Evolutionary conservation across 53 echinoderm and acorn worm species (phyloP), one percentile per base, ranked within the genome.

Genomic region (Paracentrotus lividus): DNA sequence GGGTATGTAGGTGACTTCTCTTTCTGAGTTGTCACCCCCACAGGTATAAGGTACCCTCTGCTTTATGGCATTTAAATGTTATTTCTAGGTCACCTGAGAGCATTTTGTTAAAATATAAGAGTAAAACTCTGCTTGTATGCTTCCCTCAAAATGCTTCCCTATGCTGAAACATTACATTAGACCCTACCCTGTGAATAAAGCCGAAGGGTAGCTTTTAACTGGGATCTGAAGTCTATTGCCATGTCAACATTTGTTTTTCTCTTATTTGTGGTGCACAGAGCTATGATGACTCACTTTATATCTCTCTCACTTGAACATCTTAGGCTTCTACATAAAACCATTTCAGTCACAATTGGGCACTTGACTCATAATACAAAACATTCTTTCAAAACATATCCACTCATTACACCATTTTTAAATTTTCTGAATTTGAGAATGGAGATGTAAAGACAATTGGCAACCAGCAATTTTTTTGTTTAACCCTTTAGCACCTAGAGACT

Each of bases 1-100:
- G 81, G 81, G 47, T 47, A 81, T 81, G 81, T 23, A 47, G 47
- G 47, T 81, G 27, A 47, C 81, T 81, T 81, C 72, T 76, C 21
- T 42, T 10, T 27, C 4, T 15, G 47, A 45, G 44, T 42, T 81
- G 81, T 81, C 44, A 81, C 15, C 4, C 49, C 47, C 14, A 12
- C 0, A 26, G 26, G 10, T n/a, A 77, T 12, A 81, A 81, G 47
- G 42, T 47, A 72, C 34, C 47, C 24, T 47, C 18, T 81, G 81
- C 81, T 81, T 81, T 81, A 81, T 81, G 26, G 81, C 81, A 81
- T 81, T 81, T 81, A 23, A 81, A 47, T 81, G 81, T 81, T 81
- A 47, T 81, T 81, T 45, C 26, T 81, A 20, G 81, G 81, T 81
- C 81, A 81, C 81, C 24, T 26, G 81, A 47, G 76, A 20, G 40